A percentile compares a stretch with the other conserved stretches of the same genome.
Conservation (phyloP, 1,140 invertebrate species). For the Anoplolepis gracilipes region DNA sequence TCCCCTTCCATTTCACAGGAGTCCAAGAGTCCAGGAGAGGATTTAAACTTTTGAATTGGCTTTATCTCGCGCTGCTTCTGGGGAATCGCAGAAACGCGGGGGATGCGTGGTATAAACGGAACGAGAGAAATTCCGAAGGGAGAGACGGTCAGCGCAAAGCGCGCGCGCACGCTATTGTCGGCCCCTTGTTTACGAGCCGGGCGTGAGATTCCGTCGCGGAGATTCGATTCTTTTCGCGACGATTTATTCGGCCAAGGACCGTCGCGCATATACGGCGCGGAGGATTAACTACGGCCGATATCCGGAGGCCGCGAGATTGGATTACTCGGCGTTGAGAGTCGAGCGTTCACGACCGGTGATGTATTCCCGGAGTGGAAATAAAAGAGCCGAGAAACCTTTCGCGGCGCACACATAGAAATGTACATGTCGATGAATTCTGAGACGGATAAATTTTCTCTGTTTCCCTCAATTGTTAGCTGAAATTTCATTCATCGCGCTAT, state of each 20-base stretch:
- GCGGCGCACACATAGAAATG: neutral
- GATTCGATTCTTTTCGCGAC: slow-evolving; percentile 80
- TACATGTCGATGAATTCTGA: neutral
- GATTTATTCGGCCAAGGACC: slow-evolving; percentile 66
- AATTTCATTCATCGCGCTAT: neutral
- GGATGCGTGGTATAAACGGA: slow-evolving; percentile 71
- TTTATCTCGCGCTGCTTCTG: slow-evolving; percentile 81
- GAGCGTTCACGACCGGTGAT: slow-evolving; percentile 37
- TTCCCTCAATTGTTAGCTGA: slow-evolving; percentile 7
- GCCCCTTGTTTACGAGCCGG: slow-evolving; percentile 82
- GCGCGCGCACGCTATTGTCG: slow-evolving; percentile 77
- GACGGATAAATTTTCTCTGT: neutral
- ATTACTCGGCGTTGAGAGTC: slow-evolving; percentile 38
- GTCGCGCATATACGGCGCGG: slow-evolving; percentile 63
- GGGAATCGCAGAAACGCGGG: slow-evolving; percentile 31
- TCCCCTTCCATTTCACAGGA: neutral
- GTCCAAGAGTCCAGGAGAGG: slow-evolving; percentile 56
- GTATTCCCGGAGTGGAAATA: slow-evolving; percentile 42
- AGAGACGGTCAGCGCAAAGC: slow-evolving; percentile 78
- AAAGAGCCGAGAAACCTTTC: slow-evolving; percentile 2
- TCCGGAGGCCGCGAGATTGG: slow-evolving; percentile 43
- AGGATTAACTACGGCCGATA: slow-evolving; percentile 58
- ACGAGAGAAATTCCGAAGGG: slow-evolving; percentile 65
- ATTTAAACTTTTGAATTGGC: slow-evolving; percentile 85
- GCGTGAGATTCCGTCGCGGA: slow-evolving; percentile 81